Base-by-base conservation (phyloP, 2,113 vertebrate species). In the Xenopus laevis region DNA sequence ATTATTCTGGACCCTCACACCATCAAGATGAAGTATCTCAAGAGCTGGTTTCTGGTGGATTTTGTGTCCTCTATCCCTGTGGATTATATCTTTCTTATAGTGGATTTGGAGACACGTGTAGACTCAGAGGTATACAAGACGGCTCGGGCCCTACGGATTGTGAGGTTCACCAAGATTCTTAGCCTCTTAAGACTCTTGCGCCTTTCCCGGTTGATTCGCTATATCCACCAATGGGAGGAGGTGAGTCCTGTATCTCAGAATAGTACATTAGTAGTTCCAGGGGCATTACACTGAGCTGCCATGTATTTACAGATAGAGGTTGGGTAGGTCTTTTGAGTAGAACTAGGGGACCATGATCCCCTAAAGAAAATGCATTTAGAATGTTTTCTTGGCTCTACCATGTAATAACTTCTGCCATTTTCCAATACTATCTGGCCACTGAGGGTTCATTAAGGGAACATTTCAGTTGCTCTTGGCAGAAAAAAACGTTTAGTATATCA, bases 171-270 rank as follows among this genome's bases (percentile, higher is more conserved):
- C 68, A 99, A 99, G 86, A 99, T 99, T 83, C 92, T 98, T 15
- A 98, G 96, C 81, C 83, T 99, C 33, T 91, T 99, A 61, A 90
- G 97, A 2, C 90, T 99, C 45, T 93, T 98, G 12, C 93, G 97
- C 0, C 92, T 98, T 52, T 98, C 97, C 0, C 90, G 97, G 71
- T 96, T 98, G 87, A 98, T 99, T 83, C 92, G 97, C n/a, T 98
- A 98, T 87, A 98, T 98, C 79, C 97, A 99, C 84, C 97, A 99
- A 80, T 99, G 96, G 97, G 96, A 98, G 83, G 97, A 99, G 96
- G 96, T 98, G 67, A 75, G 84, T 13, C 53, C 5, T 7, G 13
- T 18, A 55, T 13, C 47, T 16, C 1, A 13, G 47, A 16, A 6
- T 18, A 40, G 33, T 40, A 40, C 3, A 40, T n/a, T n/a, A n/a